These are phyloP conservation scores for Anas platyrhynchos DNA, from an alignment of 2,113 vertebrate genomes.

Conservation along the genomic window DNA sequence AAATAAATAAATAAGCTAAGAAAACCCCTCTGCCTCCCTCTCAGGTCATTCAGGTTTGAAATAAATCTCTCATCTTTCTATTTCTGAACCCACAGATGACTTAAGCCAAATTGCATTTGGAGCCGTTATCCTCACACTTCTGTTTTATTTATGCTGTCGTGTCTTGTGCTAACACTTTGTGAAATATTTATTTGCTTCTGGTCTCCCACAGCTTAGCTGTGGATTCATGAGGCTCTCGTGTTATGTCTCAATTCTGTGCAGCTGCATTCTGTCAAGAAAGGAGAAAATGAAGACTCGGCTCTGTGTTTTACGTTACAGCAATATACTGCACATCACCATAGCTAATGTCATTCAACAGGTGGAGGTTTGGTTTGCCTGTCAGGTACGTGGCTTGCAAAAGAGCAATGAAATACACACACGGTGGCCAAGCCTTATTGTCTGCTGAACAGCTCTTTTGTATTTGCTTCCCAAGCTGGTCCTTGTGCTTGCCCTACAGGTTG, in stretches of 20 bases:
- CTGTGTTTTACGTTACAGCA: conserved; percentile 27
- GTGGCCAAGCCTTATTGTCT: background rate
- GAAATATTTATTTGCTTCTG: conserved; percentile 76
- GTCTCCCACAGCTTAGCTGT: conserved; percentile 43
- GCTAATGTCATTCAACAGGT: background rate
- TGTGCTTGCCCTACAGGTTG: background rate
- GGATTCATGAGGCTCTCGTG: conserved; percentile 13
- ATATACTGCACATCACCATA: background rate
- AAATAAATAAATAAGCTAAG: conserved; percentile 38
- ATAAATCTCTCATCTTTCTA: conserved; percentile 64
- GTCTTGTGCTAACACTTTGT: conserved; percentile 64
- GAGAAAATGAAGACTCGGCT: conserved; percentile 11
- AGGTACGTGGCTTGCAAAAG: background rate
- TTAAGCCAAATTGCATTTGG: conserved; percentile 68
- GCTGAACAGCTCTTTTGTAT: background rate
- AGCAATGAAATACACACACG: background rate
- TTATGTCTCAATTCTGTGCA: conserved; percentile 51
- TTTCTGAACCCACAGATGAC: conserved; percentile 68
- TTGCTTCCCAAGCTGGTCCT: background rate
- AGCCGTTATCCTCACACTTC: conserved; percentile 51
- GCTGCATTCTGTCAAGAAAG: conserved; percentile 50
- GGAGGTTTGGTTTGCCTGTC: background rate
- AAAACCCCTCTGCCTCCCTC: background rate
- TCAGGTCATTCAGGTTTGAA: conserved; percentile 7
- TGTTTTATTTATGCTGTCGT: conserved; percentile 67